Conservation (phyloP, 2,888 invertebrate genomes). For the Tenthredo scrophulariae region DNA sequence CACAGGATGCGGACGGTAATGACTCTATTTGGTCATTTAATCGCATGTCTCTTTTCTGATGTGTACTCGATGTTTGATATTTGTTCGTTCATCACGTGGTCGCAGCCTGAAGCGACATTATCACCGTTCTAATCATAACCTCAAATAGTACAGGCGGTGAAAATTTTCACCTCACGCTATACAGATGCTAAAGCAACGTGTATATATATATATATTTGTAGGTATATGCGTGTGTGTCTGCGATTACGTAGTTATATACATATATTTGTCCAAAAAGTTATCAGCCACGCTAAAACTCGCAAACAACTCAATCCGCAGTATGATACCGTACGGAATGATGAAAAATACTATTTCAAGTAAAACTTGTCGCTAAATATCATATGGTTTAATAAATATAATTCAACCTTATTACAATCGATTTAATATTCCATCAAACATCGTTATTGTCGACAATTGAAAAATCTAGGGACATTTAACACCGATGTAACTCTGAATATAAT, state of each 20-base stretch:
- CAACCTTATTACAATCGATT: no score
- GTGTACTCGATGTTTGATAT: background rate
- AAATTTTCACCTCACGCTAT: background rate
- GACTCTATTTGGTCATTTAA: background rate
- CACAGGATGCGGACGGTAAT: background rate
- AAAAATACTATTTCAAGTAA: background rate
- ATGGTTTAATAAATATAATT: background rate
- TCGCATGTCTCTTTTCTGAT: background rate
- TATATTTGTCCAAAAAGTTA: conserved; percentile 13
- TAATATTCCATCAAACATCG: background rate
- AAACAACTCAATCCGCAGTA: background rate
- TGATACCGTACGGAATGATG: background rate
- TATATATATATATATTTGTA: no score
- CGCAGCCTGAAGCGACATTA: background rate
- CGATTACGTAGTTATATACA: background rate
- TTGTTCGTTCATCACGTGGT: background rate
- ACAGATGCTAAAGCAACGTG: background rate
- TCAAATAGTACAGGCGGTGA: background rate
- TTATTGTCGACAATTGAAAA: background rate
- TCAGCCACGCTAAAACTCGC: background rate
- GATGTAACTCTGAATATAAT: background rate
- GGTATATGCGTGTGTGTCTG: background rate
- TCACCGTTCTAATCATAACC: conserved; percentile 13
- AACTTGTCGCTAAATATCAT: no score
- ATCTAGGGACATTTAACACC: background rate